Conservation (phyloP, 2,888 invertebrate species). For the Nephrotoma guestfalica region DNA sequence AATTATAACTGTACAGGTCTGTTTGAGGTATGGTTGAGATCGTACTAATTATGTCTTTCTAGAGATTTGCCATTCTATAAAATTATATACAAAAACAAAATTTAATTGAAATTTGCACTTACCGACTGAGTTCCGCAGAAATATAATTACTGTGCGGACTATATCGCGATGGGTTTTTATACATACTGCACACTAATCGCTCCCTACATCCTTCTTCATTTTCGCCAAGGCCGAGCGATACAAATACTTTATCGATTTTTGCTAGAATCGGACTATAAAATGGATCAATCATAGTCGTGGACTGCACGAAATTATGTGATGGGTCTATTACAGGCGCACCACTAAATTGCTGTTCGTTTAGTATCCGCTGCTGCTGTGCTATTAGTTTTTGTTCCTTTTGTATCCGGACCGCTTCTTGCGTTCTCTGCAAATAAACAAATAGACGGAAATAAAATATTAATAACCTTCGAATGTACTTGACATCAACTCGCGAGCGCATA, state of each 20-base stretch:
- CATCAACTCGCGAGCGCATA: not conserved
- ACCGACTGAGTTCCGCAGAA: constrained; percentile 81
- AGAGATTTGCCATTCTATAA: too few relatives aligned
- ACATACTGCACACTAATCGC: constrained; percentile 68
- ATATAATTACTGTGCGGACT: constrained; percentile 78
- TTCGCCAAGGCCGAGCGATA: constrained; percentile 45
- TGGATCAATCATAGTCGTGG: constrained; percentile 28
- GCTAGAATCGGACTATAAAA: constrained; percentile 69
- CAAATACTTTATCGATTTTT: constrained; percentile 60
- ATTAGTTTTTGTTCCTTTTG: constrained; percentile 41
- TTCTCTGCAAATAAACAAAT: constrained; percentile 19
- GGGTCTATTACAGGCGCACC: constrained; percentile 20
- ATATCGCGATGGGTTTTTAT: constrained; percentile 65
- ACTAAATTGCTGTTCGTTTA: constrained; percentile 34
- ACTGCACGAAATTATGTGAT: not conserved
- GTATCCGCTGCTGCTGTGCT: constrained; percentile 42
- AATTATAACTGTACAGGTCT: too few relatives aligned
- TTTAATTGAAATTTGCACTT: constrained; percentile 22
- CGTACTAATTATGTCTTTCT: too few relatives aligned
- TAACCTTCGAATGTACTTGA: constrained; percentile 4
- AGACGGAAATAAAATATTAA: not conserved
- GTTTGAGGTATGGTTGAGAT: too few relatives aligned
- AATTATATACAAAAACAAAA: too few relatives aligned
- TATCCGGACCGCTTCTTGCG: constrained; percentile 41
- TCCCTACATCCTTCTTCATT: constrained; percentile 59